Base-by-base conservation (phyloP, 2,888 invertebrate genomes). In the Glaucopsyche alexis region DNA sequence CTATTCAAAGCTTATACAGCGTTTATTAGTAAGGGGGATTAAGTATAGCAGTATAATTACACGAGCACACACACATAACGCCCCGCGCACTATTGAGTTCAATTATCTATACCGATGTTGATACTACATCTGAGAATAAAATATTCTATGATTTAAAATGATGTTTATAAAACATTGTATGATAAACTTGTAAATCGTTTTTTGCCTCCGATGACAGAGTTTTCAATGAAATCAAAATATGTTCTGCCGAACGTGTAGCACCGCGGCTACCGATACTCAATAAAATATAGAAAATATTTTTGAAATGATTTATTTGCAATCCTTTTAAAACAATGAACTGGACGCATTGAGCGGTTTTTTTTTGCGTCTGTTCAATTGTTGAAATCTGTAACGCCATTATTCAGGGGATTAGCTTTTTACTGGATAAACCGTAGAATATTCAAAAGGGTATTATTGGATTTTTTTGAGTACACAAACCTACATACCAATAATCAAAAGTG, bases 311-410 rank as follows among this genome's bases (percentile, higher is more conserved):
- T 42, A 67, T 67, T 67, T 42, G 45, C 42, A 69, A 49, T 29
- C 47, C 49, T 45, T 47, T 69, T 69, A 49, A 47, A 69, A 69
- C 45, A 69, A 75, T 50, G 72, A 74, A 81, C 82, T 82, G 82
- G 81, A 80, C 81, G 71, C 73, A 73, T 73, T 71, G 76, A 74
- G 88, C 87, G 88, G 86, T 88, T 82, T 83, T 88, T 90, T 90
- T 91, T 90, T 91, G 83, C 79, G 89, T 85, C 91, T 91, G 90
- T 82, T 84, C 83, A 85, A 79, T 80, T 84, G 85, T 83, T 87
- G 91, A 91, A 90, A 92, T 90, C 89, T 90, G 86, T 89, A 89
- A 87, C 84, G 84, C 89, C 86, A 90, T 91, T 92, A 91, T 91
- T 90, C 90, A 86, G 79, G 78, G 90, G 91, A 92, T 92, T 91